Percentiles rank a stretch among this genome's conserved stretches.
phyloP scores from a whole-genome alignment of 2,113 vertebrate species.

The Lophius piscatorius region DNA sequence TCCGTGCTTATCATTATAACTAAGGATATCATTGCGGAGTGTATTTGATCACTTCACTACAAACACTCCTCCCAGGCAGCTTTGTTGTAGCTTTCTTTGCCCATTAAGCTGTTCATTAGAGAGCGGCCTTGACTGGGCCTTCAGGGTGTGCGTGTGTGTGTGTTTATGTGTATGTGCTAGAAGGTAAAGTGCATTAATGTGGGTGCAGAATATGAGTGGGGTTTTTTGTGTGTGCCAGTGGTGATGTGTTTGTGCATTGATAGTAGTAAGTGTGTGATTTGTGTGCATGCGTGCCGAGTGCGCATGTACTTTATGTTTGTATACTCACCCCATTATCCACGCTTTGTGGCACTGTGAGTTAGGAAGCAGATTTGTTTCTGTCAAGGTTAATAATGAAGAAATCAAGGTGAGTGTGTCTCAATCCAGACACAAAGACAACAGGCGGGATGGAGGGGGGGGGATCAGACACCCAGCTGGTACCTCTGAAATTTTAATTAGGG shows the following conservation, averaged over 20 bases:
- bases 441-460: conserved; percentile 10
- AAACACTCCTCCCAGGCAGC: conserved; percentile 66
- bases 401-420: conserved; percentile 75
- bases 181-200: neutral
- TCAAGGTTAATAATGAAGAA: conserved; percentile 80
- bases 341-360: conserved; percentile 49
- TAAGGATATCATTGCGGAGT: conserved; percentile 49
- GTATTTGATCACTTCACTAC: conserved; percentile 71
- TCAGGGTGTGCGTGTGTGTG: conserved; percentile 45
- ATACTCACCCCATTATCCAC: conserved; percentile 55
- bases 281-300: conserved; percentile 14
- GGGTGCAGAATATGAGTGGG: conserved; percentile 1
- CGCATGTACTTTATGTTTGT: conserved; percentile 50
- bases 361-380: conserved; percentile 71
- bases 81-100: conserved; percentile 71
- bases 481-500: conserved; percentile 77
- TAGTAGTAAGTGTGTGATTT: conserved; percentile 25
- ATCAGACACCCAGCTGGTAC: conserved; percentile 71
- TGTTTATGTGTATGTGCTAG: conserved; percentile 1
- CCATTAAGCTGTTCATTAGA: conserved; percentile 74
- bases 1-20: conserved; percentile 54
- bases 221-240: conserved; percentile 1
- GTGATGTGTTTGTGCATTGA: conserved; percentile 11
- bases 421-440: conserved; percentile 68
- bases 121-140: conserved; percentile 61